Conservation (phyloP, 2,888 invertebrate genomes). For the Noctua janthina region DNA sequence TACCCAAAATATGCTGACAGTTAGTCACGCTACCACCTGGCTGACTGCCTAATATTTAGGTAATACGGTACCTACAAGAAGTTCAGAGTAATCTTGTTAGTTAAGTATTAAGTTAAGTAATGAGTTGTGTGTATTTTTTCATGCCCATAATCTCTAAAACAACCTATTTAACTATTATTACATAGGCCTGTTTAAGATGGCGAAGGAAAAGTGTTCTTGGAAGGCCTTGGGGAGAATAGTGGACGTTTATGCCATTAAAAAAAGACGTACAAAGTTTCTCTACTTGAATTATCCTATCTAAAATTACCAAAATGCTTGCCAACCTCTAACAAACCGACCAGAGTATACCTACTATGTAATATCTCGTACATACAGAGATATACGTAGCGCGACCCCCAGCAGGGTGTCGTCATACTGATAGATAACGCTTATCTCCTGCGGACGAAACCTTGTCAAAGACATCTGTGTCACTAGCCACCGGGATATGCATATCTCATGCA, state of each 20-base stretch:
- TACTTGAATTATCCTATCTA: background rate
- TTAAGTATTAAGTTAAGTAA: background rate
- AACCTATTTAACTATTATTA: background rate
- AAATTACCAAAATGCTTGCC: background rate
- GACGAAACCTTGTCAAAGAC: constrained; percentile 55
- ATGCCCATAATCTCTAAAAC: background rate
- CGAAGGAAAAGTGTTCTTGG: background rate
- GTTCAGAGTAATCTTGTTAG: background rate
- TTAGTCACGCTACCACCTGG: background rate
- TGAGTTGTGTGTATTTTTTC: background rate
- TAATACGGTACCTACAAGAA: background rate
- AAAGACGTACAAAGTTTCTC: background rate
- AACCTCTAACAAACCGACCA: background rate
- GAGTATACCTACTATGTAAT: constrained; percentile 18
- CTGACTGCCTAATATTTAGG: background rate
- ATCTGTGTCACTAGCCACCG: constrained; percentile 46
- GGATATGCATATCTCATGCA: constrained; percentile 15
- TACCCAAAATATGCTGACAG: too few species aligned
- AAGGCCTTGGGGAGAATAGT: background rate
- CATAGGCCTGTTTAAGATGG: background rate
- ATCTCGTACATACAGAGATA: constrained; percentile 5
- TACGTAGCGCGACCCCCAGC: constrained; percentile 72
- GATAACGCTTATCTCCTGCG: constrained; percentile 60
- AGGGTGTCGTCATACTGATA: constrained; percentile 64
- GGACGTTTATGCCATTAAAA: background rate